These are phyloP conservation scores for Dryobotodes eremita DNA, from an alignment of 2,888 invertebrate genomes.

Conservation along the genomic window DNA sequence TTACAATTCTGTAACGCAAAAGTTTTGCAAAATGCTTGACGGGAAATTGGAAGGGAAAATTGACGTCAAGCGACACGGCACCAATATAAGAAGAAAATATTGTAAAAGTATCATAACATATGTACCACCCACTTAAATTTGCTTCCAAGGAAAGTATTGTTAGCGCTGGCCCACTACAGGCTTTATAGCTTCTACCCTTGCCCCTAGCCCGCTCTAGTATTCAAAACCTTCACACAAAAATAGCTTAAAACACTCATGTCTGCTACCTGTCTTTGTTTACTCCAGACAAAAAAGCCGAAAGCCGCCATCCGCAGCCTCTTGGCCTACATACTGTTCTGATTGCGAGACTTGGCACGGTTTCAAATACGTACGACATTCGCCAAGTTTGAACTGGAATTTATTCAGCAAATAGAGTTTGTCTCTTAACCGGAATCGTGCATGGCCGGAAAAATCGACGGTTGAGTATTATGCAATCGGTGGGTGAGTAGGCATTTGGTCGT, in stretches of 20 bases:
- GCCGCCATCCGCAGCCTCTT: conserved; percentile 85
- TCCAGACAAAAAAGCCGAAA: conserved; percentile 69
- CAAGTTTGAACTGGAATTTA: conserved; percentile 71
- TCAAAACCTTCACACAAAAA: conserved; percentile 50
- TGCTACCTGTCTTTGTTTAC: conserved; percentile 68
- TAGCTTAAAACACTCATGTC: conserved; percentile 64
- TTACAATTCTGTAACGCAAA: neutral
- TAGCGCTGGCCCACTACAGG: conserved; percentile 10
- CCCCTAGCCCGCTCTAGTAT: neutral
- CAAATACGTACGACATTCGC: conserved; percentile 78
- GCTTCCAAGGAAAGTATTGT: neutral
- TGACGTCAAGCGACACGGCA: neutral
- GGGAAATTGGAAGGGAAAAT: neutral
- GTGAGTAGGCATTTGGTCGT: conserved; percentile 6
- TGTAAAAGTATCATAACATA: neutral
- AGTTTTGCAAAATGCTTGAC: neutral
- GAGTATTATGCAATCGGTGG: conserved; percentile 50
- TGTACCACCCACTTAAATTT: neutral
- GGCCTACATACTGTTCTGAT: conserved; percentile 87
- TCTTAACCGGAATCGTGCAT: conserved; percentile 51
- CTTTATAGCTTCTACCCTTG: neutral
- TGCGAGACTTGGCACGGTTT: conserved; percentile 84
- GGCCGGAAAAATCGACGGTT: conserved; percentile 42
- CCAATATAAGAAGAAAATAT: neutral
- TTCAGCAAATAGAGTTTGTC: conserved; percentile 73